Conservation (phyloP, 2,888 invertebrate genomes). For the Peribatodes rhomboidaria region DNA sequence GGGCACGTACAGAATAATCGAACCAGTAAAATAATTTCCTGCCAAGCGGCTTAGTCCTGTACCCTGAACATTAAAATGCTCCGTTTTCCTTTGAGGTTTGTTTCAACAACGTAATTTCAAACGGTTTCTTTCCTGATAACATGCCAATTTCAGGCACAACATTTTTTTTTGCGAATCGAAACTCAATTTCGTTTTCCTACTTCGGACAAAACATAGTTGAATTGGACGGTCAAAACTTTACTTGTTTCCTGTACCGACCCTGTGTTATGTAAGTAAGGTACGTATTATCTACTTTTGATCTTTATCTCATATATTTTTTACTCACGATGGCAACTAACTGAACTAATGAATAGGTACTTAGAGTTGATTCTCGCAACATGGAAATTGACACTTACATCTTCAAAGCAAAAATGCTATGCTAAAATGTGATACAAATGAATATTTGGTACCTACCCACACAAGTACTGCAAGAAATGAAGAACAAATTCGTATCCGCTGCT, state of each 20-base stretch:
- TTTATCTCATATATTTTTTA: no score
- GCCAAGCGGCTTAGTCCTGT: slow-evolving; percentile 28
- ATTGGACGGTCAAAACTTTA: background rate
- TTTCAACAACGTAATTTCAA: slow-evolving; percentile 29
- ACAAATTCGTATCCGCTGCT: no score
- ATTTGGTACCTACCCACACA: no score
- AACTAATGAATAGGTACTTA: no score
- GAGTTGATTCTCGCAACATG: no score
- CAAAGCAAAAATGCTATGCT: no score
- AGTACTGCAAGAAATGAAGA: no score
- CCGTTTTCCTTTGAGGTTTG: slow-evolving; percentile 35
- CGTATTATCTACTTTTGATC: no score
- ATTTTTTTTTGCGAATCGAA: slow-evolving; percentile 9
- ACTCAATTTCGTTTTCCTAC: slow-evolving; percentile 14
- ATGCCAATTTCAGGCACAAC: slow-evolving; percentile 31
- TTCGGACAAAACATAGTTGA: background rate
- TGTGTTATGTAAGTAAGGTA: no score
- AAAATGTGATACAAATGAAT: no score
- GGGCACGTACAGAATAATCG: slow-evolving; percentile 19
- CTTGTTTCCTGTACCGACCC: background rate
- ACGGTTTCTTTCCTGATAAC: slow-evolving; percentile 22
- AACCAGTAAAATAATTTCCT: slow-evolving; percentile 33
- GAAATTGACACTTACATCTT: no score
- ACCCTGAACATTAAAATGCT: slow-evolving; percentile 25
- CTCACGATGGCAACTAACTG: no score